Conservation (phyloP, 2,113 vertebrate species). For the Phodopus roborovskii region DNA sequence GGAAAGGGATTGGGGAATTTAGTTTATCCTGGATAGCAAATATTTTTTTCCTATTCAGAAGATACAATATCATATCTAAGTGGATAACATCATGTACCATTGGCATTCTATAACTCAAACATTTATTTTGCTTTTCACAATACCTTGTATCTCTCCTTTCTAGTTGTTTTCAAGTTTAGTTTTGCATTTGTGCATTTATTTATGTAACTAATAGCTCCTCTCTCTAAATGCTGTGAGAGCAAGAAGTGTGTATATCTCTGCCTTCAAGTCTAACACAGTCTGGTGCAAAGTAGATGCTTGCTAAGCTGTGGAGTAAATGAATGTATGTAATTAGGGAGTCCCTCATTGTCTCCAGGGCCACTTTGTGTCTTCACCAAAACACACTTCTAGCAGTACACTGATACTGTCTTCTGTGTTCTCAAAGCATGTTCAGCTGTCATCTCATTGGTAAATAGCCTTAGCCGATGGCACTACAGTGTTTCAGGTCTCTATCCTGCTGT, state of each 20-base stretch:
- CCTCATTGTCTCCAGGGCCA: not conserved
- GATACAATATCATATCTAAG: not conserved
- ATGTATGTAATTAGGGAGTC: not conserved
- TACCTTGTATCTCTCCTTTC: not conserved
- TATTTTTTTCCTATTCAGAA: not conserved
- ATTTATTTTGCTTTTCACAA: not conserved
- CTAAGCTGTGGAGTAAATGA: not conserved
- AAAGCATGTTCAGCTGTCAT: not conserved
- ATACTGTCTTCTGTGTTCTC: not conserved
- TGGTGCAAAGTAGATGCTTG: not conserved
- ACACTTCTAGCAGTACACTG: not conserved
- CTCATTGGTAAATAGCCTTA: not conserved
- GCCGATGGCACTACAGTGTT: too few relatives aligned
- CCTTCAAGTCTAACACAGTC: not conserved
- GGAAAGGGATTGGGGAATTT: not conserved
- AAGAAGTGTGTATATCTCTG: not conserved
- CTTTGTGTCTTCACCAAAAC: not conserved
- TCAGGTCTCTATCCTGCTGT: not conserved
- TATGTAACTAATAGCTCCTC: not conserved
- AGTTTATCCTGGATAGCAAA: not conserved
- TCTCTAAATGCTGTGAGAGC: not conserved
- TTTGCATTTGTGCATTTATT: not conserved
- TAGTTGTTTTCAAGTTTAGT: not conserved
- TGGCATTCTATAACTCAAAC: too few relatives aligned
- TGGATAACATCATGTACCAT: not conserved